Conservation (phyloP, 2,113 vertebrate species). For the Chloropsis cyanopogon region DNA sequence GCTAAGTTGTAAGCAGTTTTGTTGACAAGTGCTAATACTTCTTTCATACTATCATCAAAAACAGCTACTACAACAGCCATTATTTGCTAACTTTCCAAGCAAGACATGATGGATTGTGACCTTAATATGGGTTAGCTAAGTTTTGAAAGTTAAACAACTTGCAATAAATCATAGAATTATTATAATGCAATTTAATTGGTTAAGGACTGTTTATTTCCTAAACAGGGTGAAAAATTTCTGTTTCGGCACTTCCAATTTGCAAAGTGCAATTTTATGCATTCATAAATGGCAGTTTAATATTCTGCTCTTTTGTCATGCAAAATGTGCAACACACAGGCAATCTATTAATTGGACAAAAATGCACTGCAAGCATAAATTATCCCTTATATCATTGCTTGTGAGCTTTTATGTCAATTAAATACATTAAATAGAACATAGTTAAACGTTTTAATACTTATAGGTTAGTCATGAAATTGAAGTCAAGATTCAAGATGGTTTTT, state of each 20-base stretch:
- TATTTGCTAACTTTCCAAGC: conserved; percentile 95
- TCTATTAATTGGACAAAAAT: conserved; percentile 99
- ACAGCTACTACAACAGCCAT: conserved; percentile 99
- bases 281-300: conserved; percentile 99
- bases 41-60: conserved; percentile 99
- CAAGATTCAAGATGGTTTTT: conserved; percentile 67
- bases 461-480: conserved; percentile 72
- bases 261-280: conserved; percentile 96
- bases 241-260: conserved; percentile 99
- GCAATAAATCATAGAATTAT: conserved; percentile 99
- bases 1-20: conserved; percentile 99
- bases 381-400: conserved; percentile 80
- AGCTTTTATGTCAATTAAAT: conserved; percentile 84
- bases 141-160: conserved; percentile 99
- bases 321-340: conserved; percentile 96
- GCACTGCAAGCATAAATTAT: conserved; percentile 94
- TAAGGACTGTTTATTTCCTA: conserved; percentile 99
- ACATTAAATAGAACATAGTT: conserved; percentile 77
- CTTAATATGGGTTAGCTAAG: conserved; percentile 99
- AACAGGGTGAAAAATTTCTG: conserved; percentile 96
- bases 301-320: conserved; percentile 99
- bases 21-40: conserved; percentile 99
- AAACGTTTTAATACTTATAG: conserved; percentile 74
- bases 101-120: conserved; percentile 99
- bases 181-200: conserved; percentile 99